Conservation (phyloP, 64 coral and sea anemone species). For the Actinia equina region DNA sequence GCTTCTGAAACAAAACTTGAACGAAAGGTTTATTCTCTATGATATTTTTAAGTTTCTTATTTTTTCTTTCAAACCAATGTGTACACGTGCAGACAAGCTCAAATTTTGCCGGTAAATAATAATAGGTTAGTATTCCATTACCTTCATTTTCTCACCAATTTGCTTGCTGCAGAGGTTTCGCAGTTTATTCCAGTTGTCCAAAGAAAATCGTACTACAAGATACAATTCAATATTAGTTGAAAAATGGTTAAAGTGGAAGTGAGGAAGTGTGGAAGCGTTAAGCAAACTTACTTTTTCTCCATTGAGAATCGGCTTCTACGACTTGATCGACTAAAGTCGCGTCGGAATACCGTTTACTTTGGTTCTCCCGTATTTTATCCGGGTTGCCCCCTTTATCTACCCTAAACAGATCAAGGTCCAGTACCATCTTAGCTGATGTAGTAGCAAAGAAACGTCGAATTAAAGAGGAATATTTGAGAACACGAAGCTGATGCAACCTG, state of each 20-base stretch:
- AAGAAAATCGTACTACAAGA: constrained; percentile 73
- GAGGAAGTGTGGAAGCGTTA: background rate
- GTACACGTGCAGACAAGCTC: background rate
- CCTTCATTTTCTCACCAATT: constrained; percentile 99
- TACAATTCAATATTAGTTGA: background rate
- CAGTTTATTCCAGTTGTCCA: constrained; percentile 98
- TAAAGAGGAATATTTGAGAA: constrained; percentile 6
- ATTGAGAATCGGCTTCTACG: constrained; percentile 85
- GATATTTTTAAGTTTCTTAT: background rate
- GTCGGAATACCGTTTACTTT: constrained; percentile 97
- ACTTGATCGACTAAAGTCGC: constrained; percentile 85
- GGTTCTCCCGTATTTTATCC: constrained; percentile 97
- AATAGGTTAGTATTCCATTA: background rate
- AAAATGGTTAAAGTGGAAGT: background rate
- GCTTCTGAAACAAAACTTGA: background rate
- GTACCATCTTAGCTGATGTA: constrained; percentile 79
- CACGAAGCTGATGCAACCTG: constrained; percentile 92
- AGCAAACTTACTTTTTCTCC: constrained; percentile 86
- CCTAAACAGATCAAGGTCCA: constrained; percentile 91
- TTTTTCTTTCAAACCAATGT: background rate
- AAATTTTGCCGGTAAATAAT: background rate
- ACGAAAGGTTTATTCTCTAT: background rate
- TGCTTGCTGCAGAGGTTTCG: constrained; percentile 98
- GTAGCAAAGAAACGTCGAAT: constrained; percentile 49
- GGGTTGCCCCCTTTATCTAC: constrained; percentile 89